Conservation (phyloP, 1,140 invertebrate species). For the Hycleus cichorii region DNA sequence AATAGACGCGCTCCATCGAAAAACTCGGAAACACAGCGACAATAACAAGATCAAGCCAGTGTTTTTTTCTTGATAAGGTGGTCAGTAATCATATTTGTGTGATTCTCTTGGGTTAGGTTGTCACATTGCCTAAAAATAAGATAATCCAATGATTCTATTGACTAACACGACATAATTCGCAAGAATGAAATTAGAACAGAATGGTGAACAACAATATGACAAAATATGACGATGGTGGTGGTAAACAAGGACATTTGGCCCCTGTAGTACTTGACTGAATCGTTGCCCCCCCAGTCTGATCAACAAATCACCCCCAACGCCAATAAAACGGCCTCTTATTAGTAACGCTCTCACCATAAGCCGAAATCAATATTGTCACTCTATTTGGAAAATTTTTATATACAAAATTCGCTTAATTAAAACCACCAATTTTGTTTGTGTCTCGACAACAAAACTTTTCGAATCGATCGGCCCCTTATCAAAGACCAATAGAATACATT, state of each 20-base stretch:
- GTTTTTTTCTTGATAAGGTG: constrained; percentile 9
- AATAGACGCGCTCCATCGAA: constrained; percentile 1
- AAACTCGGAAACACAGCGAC: not conserved
- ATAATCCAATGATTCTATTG: constrained; percentile 10
- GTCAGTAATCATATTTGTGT: constrained; percentile 17
- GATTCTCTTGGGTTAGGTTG: constrained; percentile 1
- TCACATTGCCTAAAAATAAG: constrained; percentile 9
- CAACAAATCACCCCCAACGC: no score
- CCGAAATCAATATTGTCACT: no score
- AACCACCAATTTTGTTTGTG: not conserved
- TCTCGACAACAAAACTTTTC: constrained; percentile 3
- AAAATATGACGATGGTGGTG: no score
- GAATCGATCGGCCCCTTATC: constrained; percentile 4
- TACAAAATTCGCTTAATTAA: constrained; percentile 1
- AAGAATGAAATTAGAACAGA: not conserved
- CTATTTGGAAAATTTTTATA: no score
- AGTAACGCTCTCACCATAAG: no score
- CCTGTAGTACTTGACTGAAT: no score
- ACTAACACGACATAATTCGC: constrained; percentile 12
- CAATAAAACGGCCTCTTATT: no score
- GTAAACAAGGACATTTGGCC: no score
- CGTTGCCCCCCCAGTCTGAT: no score
- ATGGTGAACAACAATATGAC: no score
- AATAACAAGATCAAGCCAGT: not conserved
- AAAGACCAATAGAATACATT: constrained; percentile 15